These are phyloP conservation scores for Psix sp. DNA, from an alignment of 1,140 invertebrate genomes.

Conservation along the genomic window DNA sequence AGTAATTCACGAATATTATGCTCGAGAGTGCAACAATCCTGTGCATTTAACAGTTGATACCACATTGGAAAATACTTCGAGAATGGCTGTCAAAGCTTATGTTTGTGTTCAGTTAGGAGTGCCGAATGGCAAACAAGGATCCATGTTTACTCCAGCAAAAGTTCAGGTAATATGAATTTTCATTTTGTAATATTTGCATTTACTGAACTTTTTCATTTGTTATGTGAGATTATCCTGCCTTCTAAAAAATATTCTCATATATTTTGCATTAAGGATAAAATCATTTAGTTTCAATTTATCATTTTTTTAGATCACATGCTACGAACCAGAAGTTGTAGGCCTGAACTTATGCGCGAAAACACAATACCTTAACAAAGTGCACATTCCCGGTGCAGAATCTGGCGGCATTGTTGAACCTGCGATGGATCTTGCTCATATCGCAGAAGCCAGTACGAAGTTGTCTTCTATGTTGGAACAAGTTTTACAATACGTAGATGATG, in stretches of 20 bases:
- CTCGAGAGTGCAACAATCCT: constrained; percentile 93
- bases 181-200: neutral
- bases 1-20: constrained; percentile 98
- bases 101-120: constrained; percentile 84
- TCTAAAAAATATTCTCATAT: too few relatives aligned
- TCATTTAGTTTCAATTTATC: neutral
- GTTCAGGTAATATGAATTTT: constrained; percentile 78
- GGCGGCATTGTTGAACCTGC: constrained; percentile 85
- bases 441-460: constrained; percentile 87
- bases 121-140: constrained; percentile 93
- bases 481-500: constrained; percentile 92
- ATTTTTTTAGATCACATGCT: constrained; percentile 81
- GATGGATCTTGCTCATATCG: constrained; percentile 90
- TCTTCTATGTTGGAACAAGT: constrained; percentile 87
- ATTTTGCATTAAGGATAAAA: too few relatives aligned
- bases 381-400: constrained; percentile 63
- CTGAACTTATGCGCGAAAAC: constrained; percentile 88
- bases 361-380: constrained; percentile 69
- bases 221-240: too few relatives aligned
- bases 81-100: constrained; percentile 95
- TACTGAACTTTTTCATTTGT: neutral
- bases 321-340: constrained; percentile 93
- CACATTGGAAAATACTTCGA: constrained; percentile 83
- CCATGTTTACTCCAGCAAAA: constrained; percentile 96
- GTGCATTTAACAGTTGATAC: constrained; percentile 97